Evolutionary conservation across 2,113 vertebrate species (phyloP), one percentile per base, ranked within the genome.

Genomic region (Rhinogobius similis): DNA sequence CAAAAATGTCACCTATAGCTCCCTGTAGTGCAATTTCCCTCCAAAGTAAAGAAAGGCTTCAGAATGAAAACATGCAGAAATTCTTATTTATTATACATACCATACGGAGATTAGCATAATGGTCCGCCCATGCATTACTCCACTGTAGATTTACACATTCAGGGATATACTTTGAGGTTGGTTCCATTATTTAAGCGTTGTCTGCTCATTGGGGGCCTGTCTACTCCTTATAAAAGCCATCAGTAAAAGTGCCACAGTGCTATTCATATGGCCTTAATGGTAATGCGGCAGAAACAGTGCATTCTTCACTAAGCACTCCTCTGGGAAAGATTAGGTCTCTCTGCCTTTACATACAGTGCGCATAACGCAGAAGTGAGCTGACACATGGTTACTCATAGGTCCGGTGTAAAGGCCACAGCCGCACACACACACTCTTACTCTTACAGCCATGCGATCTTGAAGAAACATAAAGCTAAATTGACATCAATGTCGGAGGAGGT

Each of bases 101-200:
- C 53, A 24, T 24, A 52, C 70, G 71, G 62, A 61, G 39, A 39
- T 63, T 63, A 41, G n/a, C 58, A 61, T 61, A 61, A 61, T 61
- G 32, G 58, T 36, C 58, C 3, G 29, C 29, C 29, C 9, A 36
- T 36, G 18, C 29, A 61, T 61, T 61, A 61, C 58, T 36, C 58
- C 29, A 38, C 29, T 61, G 27, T 32, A 61, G 27, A 61, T 61
- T 61, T 61, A 61, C 58, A 61, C 58, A 36, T 61, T 61, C 58
- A 38, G 29, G 58, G 58, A 61, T 61, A 36, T n/a, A 61, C 58
- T 61, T 38, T 61, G 58, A 61, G 58, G 20, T 36, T 61, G 29
- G 79, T 88, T 86, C 82, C 86, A 89, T 88, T 82, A 87, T 85
- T 73, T 66, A 39, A 27, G 65, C 82, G 84, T 87, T 82, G 82